Evolutionary conservation across 1,140 invertebrate species (phyloP).

Genomic region (Aphaenogaster floridana): DNA sequence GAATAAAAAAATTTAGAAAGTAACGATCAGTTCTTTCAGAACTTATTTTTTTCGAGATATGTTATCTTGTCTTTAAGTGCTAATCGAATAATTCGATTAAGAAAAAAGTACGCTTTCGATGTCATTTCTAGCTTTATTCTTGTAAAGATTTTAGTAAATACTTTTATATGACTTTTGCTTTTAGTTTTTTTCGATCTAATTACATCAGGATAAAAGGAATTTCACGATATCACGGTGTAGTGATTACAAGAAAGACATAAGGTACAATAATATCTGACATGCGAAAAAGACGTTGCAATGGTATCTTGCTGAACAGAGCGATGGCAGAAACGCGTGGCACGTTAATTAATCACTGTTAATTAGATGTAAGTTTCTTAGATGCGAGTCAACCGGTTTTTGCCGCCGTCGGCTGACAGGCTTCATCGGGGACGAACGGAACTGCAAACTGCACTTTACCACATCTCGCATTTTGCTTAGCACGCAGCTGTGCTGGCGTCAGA

Average conservation of each 20-base stretch:
- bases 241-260: not conserved
- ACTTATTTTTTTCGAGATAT: no score
- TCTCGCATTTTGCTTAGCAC: slow-evolving; percentile 78
- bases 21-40: no score
- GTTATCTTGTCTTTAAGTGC: not conserved
- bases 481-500: slow-evolving; percentile 73
- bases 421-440: slow-evolving; percentile 77
- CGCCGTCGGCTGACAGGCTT: slow-evolving; percentile 70
- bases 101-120: not conserved
- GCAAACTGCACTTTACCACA: slow-evolving; percentile 80
- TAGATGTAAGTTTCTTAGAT: slow-evolving; percentile 75
- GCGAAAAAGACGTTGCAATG: slow-evolving; percentile 13
- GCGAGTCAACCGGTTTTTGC: slow-evolving; percentile 74
- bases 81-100: not conserved
- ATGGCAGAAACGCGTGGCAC: slow-evolving; percentile 31
- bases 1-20: not conserved
- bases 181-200: not conserved
- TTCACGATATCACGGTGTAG: not conserved
- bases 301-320: slow-evolving; percentile 20
- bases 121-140: not conserved
- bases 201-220: not conserved
- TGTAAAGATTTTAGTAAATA: slow-evolving; percentile 1
- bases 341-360: slow-evolving; percentile 75
- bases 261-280: slow-evolving; percentile 33
- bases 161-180: not conserved